phyloP scores from a whole-genome alignment of 2,888 invertebrate species.

The Flexamia atlantica region DNA sequence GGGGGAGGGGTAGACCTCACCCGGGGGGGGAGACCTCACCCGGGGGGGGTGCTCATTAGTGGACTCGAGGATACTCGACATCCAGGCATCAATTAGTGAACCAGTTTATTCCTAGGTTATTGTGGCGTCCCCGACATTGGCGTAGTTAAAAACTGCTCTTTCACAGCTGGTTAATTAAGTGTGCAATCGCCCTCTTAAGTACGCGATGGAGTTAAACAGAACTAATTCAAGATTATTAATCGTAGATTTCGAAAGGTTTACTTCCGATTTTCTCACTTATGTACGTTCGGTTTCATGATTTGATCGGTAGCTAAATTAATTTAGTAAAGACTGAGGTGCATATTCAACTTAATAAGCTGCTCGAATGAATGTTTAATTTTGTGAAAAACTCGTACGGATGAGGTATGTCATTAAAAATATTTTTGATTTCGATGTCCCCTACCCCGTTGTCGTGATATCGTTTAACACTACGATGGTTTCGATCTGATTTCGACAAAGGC shows the following conservation, averaged over 20 bases:
- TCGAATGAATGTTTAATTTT: too few species aligned
- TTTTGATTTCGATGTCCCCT: too few species aligned
- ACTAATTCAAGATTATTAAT: neutral
- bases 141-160: conserved; percentile 12
- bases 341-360: neutral
- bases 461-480: too few species aligned
- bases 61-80: conserved; percentile 12
- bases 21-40: too few species aligned
- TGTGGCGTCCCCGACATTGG: conserved; percentile 5
- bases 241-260: neutral
- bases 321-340: neutral
- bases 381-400: too few species aligned
- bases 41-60: neutral
- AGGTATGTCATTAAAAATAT: too few species aligned
- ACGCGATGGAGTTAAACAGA: neutral
- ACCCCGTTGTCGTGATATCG: too few species aligned
- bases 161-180: neutral
- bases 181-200: neutral
- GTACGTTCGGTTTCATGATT: neutral
- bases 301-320: neutral
- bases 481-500: too few species aligned
- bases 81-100: conserved; percentile 30
- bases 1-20: neutral
- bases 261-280: neutral
- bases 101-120: neutral